Conservation (phyloP, 2,888 invertebrate genomes). For the Eupithecia tripunctaria region DNA sequence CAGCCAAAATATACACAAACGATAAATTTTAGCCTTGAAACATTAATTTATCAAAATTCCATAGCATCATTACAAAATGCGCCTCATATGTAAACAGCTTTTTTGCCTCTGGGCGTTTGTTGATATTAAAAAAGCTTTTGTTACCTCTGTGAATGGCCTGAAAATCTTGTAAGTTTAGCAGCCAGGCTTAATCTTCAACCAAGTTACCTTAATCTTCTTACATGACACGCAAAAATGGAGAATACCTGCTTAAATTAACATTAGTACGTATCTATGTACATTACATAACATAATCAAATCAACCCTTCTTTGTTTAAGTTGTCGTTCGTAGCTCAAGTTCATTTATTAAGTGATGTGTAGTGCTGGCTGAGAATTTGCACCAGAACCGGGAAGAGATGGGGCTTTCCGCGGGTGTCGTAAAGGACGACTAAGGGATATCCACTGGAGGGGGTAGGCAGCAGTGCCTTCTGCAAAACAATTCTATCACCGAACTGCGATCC, state of each 20-base stretch:
- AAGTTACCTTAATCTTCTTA: conserved; percentile 33
- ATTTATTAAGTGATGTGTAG: too few relatives aligned
- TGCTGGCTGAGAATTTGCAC: too few relatives aligned
- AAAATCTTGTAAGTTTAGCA: conserved; percentile 58
- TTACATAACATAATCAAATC: neutral
- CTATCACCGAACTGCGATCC: too few relatives aligned
- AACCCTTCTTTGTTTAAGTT: neutral
- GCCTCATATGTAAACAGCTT: conserved; percentile 70
- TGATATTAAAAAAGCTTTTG: conserved; percentile 81
- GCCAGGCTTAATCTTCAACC: conserved; percentile 37
- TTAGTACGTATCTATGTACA: neutral
- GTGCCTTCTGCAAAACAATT: too few relatives aligned
- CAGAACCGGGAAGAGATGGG: too few relatives aligned
- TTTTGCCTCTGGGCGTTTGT: conserved; percentile 72
- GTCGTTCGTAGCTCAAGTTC: neutral
- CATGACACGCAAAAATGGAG: neutral
- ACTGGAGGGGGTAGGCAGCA: too few relatives aligned
- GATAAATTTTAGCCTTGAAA: neutral
- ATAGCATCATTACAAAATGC: conserved; percentile 47
- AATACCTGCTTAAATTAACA: neutral
- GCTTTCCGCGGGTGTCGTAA: too few relatives aligned
- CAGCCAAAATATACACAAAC: neutral
- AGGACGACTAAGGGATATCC: too few relatives aligned
- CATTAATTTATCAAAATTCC: neutral
- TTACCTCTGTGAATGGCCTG: conserved; percentile 59